Conservation (phyloP, 2,113 vertebrate species). For the Lota lota region DNA sequence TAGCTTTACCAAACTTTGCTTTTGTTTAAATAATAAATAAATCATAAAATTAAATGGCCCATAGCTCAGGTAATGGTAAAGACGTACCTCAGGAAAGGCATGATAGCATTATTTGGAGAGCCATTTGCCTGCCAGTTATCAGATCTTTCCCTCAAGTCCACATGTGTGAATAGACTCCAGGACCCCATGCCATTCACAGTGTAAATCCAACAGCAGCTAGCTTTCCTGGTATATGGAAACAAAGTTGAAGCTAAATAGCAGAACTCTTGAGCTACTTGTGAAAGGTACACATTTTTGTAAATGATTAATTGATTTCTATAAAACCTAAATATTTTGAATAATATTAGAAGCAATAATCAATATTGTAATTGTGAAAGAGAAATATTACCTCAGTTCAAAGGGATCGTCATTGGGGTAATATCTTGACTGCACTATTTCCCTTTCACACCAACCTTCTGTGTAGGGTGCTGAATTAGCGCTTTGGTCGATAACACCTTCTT, state of each 20-base stretch:
- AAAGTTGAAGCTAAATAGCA: background rate
- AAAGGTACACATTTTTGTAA: no score
- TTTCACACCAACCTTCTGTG: conserved; percentile 50
- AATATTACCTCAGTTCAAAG: conserved; percentile 46
- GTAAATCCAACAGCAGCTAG: conserved; percentile 46
- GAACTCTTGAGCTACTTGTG: no score
- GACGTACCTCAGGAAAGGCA: conserved; percentile 63
- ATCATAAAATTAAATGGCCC: no score
- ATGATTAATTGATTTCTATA: background rate
- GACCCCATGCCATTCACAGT: rapidly evolving
- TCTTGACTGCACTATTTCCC: conserved; percentile 40
- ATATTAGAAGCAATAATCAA: no score
- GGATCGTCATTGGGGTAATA: conserved; percentile 46
- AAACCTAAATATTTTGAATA: background rate
- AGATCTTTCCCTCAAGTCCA: conserved; percentile 70
- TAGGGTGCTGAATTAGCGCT: conserved; percentile 1
- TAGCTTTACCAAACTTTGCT: no score
- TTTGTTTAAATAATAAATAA: no score
- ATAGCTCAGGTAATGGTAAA: background rate
- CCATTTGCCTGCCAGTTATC: conserved; percentile 64
- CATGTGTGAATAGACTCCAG: conserved; percentile 35
- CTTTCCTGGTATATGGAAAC: conserved; percentile 20
- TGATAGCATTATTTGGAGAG: conserved; percentile 52
- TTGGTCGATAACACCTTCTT: conserved; percentile 13
- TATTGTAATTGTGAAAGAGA: no score